These are phyloP conservation scores for Girardinichthys multiradiatus DNA, from an alignment of 2,113 vertebrate species.

Conservation along the genomic window DNA sequence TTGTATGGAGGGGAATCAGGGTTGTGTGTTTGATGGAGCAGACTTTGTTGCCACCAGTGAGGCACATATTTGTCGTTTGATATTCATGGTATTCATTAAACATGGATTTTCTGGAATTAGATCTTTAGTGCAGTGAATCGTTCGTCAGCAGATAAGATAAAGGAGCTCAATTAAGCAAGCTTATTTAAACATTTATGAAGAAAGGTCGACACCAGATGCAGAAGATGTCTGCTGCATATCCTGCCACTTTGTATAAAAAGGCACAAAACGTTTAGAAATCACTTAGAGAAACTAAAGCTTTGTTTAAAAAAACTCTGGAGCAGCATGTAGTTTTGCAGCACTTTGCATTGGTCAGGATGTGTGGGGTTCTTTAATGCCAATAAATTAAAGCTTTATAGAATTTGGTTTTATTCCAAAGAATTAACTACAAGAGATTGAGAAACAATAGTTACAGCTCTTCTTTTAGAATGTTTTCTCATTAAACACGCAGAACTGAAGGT, in stretches of 20 bases:
- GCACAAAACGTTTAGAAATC: too few species aligned
- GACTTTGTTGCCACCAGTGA: conserved; percentile 14
- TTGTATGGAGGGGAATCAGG: conserved; percentile 16
- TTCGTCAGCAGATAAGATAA: neutral
- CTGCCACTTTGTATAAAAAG: neutral
- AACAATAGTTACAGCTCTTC: too few species aligned
- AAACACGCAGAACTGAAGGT: too few species aligned
- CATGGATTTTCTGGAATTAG: conserved; percentile 16
- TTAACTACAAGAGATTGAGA: too few species aligned
- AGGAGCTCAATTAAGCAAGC: neutral
- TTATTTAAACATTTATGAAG: neutral
- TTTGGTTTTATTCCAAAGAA: too few species aligned
- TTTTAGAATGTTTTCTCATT: too few species aligned
- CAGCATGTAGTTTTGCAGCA: too few species aligned
- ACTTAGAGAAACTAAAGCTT: too few species aligned
- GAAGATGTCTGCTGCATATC: neutral
- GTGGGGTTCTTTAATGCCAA: too few species aligned
- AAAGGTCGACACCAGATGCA: neutral
- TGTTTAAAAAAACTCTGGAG: too few species aligned
- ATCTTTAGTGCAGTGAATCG: conserved; percentile 16
- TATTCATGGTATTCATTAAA: conserved; percentile 36
- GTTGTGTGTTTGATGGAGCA: conserved; percentile 30
- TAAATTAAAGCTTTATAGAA: too few species aligned
- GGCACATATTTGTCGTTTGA: conserved; percentile 7
- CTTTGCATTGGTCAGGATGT: too few species aligned